These are phyloP conservation scores for Sus scrofa DNA, from an alignment of 2,113 vertebrate species.

Conservation along the genomic window DNA sequence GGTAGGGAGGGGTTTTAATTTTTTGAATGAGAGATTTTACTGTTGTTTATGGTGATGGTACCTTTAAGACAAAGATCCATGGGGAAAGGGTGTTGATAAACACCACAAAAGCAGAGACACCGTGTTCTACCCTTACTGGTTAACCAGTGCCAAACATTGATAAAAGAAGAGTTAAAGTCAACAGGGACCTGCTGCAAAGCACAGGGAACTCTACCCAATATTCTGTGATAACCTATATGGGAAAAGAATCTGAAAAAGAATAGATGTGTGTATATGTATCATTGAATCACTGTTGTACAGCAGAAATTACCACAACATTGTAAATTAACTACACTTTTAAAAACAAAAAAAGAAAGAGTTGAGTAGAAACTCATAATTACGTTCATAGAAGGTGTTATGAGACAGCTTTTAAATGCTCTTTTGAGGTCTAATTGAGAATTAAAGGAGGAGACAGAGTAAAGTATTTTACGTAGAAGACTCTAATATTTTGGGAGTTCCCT, in stretches of 20 bases:
- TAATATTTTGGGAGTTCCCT: not conserved
- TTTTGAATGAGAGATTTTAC: not conserved
- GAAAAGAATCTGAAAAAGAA: too few species aligned
- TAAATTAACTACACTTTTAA: too few species aligned
- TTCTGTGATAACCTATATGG: too few species aligned
- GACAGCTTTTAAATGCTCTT: not conserved
- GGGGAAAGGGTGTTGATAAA: slow-evolving; percentile 10
- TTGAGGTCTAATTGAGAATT: not conserved
- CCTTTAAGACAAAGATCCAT: not conserved
- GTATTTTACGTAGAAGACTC: not conserved
- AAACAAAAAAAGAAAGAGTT: too few species aligned
- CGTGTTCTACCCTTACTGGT: not conserved
- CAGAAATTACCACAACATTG: too few species aligned
- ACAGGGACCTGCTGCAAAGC: too few species aligned
- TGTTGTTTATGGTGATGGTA: not conserved
- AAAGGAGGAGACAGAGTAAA: not conserved
- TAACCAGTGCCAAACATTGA: not conserved
- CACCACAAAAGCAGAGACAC: not conserved
- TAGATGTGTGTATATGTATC: too few species aligned
- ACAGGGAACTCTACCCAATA: too few species aligned
- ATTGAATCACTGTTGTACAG: too few species aligned
- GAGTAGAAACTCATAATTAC: not conserved
- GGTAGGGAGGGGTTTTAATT: not conserved
- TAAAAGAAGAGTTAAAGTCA: not conserved
- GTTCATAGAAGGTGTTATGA: not conserved